Percentiles rank a stretch among this genome's conserved stretches.
These are phyloP conservation scores for Rostratula benghalensis DNA, from an alignment of 2,113 vertebrate genomes.

Conservation along the genomic window DNA sequence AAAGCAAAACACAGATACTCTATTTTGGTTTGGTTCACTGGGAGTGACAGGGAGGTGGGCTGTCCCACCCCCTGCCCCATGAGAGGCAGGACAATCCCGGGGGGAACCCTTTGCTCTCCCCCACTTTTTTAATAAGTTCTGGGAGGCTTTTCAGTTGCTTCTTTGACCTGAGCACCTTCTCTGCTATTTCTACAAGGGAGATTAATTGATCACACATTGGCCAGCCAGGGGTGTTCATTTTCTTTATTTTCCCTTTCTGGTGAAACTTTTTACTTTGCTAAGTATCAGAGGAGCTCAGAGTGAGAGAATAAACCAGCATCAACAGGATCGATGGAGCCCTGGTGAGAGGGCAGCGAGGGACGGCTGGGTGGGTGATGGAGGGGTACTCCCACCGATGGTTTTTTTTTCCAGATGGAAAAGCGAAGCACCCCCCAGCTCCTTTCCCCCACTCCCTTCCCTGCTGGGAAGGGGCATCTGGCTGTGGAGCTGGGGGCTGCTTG, in stretches of 20 bases:
- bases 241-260: not conserved
- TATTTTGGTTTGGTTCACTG: accelerated
- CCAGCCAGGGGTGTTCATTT: not conserved
- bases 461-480: not conserved
- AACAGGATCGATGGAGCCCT: accelerated
- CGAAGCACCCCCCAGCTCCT: not conserved
- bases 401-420: not conserved
- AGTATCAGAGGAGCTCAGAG: not conserved
- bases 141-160: not conserved
- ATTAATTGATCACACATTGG: accelerated
- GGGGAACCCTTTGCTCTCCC: not conserved
- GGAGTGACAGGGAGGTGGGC: accelerated
- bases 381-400: accelerated
- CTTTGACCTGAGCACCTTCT: accelerated
- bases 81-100: accelerated
- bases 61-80: accelerated
- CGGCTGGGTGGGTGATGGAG: not conserved
- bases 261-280: not conserved
- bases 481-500: accelerated
- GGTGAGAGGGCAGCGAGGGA: accelerated
- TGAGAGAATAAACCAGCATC: accelerated
- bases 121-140: not conserved
- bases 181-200: accelerated
- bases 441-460: accelerated
- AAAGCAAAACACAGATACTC: not conserved